Conservation (phyloP, 1,140 invertebrate species). For the Acromyrmex heyeri region DNA sequence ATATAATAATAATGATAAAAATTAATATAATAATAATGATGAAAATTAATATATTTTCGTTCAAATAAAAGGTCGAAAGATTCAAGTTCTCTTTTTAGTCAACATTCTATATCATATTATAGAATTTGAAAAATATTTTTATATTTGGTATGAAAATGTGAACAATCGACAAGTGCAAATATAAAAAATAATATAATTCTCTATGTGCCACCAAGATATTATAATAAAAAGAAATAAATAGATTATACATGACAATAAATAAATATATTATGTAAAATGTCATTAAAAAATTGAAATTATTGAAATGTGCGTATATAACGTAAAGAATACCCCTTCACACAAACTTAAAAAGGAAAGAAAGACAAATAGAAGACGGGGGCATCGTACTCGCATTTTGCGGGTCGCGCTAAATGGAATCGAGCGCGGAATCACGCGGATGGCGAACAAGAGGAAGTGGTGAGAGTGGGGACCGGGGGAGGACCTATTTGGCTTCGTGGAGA, state of each 20-base stretch:
- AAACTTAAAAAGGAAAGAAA: slow-evolving; percentile 31
- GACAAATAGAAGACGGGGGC: slow-evolving; percentile 15
- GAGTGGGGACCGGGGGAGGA: slow-evolving; percentile 4
- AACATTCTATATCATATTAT: neutral
- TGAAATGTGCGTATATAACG: neutral
- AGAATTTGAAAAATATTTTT: neutral
- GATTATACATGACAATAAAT: neutral
- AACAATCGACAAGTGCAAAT: neutral
- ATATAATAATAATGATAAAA: neutral
- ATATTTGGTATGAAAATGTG: neutral
- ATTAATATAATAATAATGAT: too few species aligned
- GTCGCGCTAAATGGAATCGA: slow-evolving; percentile 64
- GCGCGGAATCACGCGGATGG: slow-evolving; percentile 58
- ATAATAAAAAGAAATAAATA: neutral
- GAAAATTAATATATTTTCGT: too few species aligned
- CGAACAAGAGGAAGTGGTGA: slow-evolving; percentile 45
- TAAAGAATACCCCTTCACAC: neutral
- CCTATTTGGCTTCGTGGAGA: slow-evolving; percentile 58
- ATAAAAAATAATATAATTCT: neutral
- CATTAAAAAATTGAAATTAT: slow-evolving; percentile 23
- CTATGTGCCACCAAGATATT: neutral
- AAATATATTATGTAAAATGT: neutral
- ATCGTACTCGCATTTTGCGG: slow-evolving; percentile 61
- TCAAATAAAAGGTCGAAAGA: neutral
- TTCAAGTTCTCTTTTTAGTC: neutral